Conservation (phyloP, 2,797 vertebrate genomes). For the Mallotus villosus region DNA sequence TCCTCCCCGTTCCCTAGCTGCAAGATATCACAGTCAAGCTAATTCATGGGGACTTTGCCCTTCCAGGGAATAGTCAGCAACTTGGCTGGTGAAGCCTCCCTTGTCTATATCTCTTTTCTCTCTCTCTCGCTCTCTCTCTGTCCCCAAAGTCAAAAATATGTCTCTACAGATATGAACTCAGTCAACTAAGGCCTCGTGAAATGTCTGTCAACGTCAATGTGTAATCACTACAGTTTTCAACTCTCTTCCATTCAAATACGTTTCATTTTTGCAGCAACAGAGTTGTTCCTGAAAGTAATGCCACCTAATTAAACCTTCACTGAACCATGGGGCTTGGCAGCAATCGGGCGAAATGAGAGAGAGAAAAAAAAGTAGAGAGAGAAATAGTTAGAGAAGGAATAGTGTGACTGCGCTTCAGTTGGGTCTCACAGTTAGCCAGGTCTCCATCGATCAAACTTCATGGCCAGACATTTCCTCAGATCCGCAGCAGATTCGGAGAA, state of each 20-base stretch:
- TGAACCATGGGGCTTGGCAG: not conserved
- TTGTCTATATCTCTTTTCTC: conserved; percentile 20
- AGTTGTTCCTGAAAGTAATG: not conserved
- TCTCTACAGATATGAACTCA: conserved; percentile 42
- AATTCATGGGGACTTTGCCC: not conserved
- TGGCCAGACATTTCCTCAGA: conserved; percentile 34
- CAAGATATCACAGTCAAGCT: not conserved
- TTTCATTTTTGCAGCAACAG: not conserved
- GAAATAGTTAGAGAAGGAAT: conserved; percentile 19
- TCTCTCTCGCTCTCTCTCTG: not conserved
- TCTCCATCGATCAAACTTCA: conserved; percentile 28
- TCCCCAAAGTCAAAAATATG: not conserved
- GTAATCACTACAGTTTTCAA: not conserved
- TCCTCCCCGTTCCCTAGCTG: not conserved
- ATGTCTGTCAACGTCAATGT: conserved; percentile 30
- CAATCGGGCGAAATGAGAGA: not conserved
- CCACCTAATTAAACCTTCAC: not conserved
- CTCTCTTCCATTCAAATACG: not conserved
- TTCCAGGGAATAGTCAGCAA: conserved; percentile 9
- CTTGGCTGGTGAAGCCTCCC: not conserved
- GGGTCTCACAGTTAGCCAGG: conserved; percentile 43
- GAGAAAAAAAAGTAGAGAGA: not conserved
- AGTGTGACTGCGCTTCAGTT: conserved; percentile 25
- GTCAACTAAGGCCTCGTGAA: conserved; percentile 53
- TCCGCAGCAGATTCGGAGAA: conserved; percentile 18